Evolutionary conservation across 1,140 invertebrate species (phyloP).

Genomic region (Sitophilus oryzae): DNA sequence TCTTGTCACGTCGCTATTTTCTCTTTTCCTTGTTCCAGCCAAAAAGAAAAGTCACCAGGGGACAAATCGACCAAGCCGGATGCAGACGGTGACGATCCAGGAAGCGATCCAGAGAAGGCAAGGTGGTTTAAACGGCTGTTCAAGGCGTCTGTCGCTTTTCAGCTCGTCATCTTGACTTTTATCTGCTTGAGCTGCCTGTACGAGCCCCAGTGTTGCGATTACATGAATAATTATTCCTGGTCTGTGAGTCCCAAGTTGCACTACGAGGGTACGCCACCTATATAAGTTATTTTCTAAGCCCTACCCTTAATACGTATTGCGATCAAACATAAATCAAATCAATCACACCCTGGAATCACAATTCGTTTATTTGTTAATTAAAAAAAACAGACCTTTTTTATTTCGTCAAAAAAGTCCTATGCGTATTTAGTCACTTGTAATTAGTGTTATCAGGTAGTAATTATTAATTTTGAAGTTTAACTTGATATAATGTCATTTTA

Average conservation of each 20-base stretch:
- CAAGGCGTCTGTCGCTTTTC: constrained; percentile 70
- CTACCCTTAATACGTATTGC: no score
- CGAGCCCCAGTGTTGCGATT: constrained; percentile 79
- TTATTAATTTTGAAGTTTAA: no score
- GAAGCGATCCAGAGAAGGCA: constrained; percentile 42
- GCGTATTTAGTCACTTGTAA: no score
- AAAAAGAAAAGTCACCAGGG: constrained; percentile 15
- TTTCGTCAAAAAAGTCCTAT: no score
- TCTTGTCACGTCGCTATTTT: no score
- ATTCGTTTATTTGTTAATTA: no score
- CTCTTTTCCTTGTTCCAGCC: constrained; percentile 30
- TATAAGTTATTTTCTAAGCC: constrained; percentile 26
- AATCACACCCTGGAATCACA: no score
- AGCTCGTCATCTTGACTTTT: constrained; percentile 73
- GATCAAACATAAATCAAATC: no score
- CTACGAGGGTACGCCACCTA: constrained; percentile 76
- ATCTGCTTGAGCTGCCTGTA: constrained; percentile 75
- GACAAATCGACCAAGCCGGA: constrained; percentile 23
- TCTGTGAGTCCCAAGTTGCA: constrained; percentile 78
- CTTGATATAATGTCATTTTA: no score
- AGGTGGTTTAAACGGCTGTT: constrained; percentile 73
- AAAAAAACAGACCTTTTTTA: no score
- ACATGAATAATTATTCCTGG: constrained; percentile 73
- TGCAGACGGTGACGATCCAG: constrained; percentile 47
- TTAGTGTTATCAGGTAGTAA: no score